Conservation (phyloP, 2,797 vertebrate species). For the Xiphophorus birchmanni region DNA sequence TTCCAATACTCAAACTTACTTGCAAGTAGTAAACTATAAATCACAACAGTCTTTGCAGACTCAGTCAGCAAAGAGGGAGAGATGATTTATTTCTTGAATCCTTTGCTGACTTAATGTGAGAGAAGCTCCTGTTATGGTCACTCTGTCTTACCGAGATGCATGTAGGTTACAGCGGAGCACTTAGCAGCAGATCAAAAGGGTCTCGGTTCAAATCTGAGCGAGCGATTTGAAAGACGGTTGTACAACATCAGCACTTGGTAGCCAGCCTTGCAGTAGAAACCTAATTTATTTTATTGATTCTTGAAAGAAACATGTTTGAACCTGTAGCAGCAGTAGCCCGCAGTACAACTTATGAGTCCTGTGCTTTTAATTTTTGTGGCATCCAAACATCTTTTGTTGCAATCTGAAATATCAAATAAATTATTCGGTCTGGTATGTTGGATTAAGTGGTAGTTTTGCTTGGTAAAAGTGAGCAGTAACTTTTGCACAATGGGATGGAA, state of each 20-base stretch:
- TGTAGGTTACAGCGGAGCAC: constrained; percentile 44
- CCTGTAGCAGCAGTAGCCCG: neutral
- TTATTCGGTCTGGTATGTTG: neutral
- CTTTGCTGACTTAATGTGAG: constrained; percentile 27
- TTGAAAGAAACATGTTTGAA: neutral
- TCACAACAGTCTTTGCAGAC: constrained; percentile 29
- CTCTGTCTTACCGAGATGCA: neutral
- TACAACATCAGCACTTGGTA: constrained; percentile 3
- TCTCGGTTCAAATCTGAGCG: constrained; percentile 27
- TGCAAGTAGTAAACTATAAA: constrained; percentile 36
- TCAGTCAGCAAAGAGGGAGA: constrained; percentile 13
- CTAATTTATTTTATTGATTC: neutral
- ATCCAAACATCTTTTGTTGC: neutral
- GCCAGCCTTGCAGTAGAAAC: neutral
- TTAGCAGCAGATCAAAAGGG: constrained; percentile 67
- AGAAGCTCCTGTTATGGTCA: constrained; percentile 19
- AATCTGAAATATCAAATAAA: neutral
- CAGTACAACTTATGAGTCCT: neutral
- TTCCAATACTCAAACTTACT: constrained; percentile 12
- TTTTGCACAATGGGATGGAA: neutral
- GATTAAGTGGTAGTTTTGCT: neutral
- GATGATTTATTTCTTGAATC: constrained; percentile 45
- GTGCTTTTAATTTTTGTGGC: neutral
- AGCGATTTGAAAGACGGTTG: neutral
- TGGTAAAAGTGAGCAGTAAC: neutral